These are phyloP conservation scores for Sycophila texana DNA, from an alignment of 2,888 invertebrate genomes.

Conservation along the genomic window DNA sequence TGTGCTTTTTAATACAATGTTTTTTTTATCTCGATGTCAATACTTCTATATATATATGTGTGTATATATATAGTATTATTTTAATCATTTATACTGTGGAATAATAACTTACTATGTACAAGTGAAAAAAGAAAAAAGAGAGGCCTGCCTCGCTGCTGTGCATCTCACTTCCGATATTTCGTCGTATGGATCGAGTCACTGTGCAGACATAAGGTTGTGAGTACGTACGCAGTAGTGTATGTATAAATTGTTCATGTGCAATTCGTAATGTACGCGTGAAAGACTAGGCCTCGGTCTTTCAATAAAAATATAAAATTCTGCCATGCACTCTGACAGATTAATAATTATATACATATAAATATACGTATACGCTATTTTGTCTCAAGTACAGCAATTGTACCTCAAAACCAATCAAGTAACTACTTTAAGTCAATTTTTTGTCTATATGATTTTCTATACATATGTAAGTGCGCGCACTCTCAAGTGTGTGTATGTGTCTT, in stretches of 20 bases:
- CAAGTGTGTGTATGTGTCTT: conserved; percentile 5
- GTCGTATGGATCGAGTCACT: not conserved
- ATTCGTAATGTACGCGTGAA: conserved; percentile 40
- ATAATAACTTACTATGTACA: conserved; percentile 58
- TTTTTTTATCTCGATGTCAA: conserved; percentile 31
- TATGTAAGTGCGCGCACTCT: not conserved
- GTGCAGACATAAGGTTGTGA: not conserved
- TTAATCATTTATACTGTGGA: conserved; percentile 47
- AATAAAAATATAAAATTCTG: conserved; percentile 59
- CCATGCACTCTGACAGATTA: conserved; percentile 45
- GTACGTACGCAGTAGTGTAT: conserved; percentile 16
- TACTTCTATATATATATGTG: conserved; percentile 38
- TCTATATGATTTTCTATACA: conserved; percentile 20
- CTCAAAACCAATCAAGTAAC: conserved; percentile 51
- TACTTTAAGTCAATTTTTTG: conserved; percentile 49
- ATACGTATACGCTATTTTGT: conserved; percentile 42
- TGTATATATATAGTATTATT: conserved; percentile 44
- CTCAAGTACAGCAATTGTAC: conserved; percentile 56
- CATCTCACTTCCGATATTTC: conserved; percentile 43
- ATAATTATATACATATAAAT: conserved; percentile 48
- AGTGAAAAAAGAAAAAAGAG: conserved; percentile 55
- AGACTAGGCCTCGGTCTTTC: conserved; percentile 58
- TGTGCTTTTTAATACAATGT: conserved; percentile 45
- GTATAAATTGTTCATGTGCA: conserved; percentile 23
- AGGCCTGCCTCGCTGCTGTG: conserved; percentile 51